A percentile compares a stretch with the other conserved stretches of the same genome.
phyloP scores from a whole-genome alignment of 2,797 vertebrate genomes.

The Sebastes trivittatus region DNA sequence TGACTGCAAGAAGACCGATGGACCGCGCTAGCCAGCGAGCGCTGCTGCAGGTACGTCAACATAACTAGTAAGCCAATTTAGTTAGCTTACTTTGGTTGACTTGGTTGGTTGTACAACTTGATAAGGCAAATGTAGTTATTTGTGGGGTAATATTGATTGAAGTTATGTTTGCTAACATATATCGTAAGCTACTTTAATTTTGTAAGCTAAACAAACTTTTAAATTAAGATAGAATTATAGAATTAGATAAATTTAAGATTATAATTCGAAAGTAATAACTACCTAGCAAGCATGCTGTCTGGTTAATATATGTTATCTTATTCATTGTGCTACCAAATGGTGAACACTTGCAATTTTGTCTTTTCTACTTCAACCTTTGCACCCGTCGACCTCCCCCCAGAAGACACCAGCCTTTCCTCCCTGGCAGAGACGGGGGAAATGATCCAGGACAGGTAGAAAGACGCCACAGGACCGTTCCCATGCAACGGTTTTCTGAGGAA shows the following conservation, averaged over 20 bases:
- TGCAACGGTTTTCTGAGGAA: neutral
- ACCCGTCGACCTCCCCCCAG: neutral
- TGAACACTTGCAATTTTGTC: neutral
- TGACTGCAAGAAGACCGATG: neutral
- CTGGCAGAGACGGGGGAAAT: neutral
- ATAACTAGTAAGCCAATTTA: neutral
- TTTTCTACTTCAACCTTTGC: neutral
- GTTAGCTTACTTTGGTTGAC: neutral
- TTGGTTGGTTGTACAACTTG: neutral
- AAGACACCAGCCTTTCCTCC: neutral
- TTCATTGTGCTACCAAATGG: neutral
- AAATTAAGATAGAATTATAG: too few species aligned
- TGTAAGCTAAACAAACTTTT: neutral
- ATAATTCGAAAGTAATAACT: neutral
- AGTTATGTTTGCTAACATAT: neutral
- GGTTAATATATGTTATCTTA: neutral
- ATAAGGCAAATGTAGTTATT: neutral
- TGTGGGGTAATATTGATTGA: neutral
- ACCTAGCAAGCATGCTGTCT: neutral
- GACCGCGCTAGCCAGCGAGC: neutral
- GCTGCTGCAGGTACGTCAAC: constrained; percentile 7
- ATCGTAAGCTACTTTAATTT: neutral
- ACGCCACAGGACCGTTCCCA: neutral
- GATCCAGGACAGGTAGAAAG: constrained; percentile 2
- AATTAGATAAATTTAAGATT: neutral